Evolutionary conservation across 2,797 vertebrate genomes (phyloP).

Genomic region (Zenarchopterus dispar): DNA sequence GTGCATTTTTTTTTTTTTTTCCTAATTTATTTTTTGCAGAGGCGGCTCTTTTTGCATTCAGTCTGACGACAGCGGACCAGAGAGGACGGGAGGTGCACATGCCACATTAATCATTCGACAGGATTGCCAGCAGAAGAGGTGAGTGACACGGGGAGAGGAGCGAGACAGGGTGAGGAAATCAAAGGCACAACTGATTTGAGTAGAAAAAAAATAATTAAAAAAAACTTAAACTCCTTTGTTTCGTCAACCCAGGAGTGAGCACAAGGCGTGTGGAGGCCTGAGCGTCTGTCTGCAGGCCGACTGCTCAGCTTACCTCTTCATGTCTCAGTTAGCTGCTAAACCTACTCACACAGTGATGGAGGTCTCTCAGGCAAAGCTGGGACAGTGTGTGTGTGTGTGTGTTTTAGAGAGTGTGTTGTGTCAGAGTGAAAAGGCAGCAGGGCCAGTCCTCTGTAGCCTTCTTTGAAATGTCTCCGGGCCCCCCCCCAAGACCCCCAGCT

Average conservation of each 20-base stretch:
- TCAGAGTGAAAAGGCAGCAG: constrained; percentile 49
- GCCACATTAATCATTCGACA: constrained; percentile 30
- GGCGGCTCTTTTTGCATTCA: constrained; percentile 11
- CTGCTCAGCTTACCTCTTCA: constrained; percentile 23
- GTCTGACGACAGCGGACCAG: constrained; percentile 10
- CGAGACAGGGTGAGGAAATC: constrained; percentile 41
- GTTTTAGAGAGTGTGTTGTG: constrained; percentile 15
- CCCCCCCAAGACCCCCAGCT: constrained; percentile 12
- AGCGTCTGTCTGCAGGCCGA: constrained; percentile 12
- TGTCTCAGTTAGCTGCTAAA: constrained; percentile 50
- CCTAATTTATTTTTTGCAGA: constrained; percentile 15
- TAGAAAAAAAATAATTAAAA: constrained; percentile 32
- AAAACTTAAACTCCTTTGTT: constrained; percentile 32
- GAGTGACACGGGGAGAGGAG: neutral
- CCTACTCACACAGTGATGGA: constrained; percentile 74
- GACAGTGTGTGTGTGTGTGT: constrained; percentile 26
- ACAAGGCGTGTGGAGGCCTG: constrained; percentile 22
- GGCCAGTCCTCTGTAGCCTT: constrained; percentile 21
- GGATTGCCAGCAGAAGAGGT: constrained; percentile 21
- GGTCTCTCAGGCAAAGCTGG: constrained; percentile 64
- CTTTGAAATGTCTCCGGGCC: constrained; percentile 15
- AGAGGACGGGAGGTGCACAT: constrained; percentile 35
- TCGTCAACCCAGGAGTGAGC: constrained; percentile 42
- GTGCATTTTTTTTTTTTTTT: too few relatives aligned
- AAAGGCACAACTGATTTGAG: constrained; percentile 66